Evolutionary conservation across 1,140 invertebrate genomes (phyloP), one percentile per base, ranked within the genome.

Genomic region (Cherax destructor): DNA sequence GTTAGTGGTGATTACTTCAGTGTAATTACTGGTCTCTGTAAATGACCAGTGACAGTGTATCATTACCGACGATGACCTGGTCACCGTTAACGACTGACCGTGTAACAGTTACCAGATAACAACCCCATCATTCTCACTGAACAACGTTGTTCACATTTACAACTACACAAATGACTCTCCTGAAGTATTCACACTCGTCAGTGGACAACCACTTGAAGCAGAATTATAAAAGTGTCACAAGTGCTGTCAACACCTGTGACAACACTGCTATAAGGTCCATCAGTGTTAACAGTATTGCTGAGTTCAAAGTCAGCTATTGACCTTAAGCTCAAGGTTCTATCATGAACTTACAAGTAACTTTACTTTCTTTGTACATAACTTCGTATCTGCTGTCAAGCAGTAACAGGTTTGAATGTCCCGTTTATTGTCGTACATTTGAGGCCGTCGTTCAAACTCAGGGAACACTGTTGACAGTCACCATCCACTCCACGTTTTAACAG

Each of bases 11-110:
- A 85, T 18, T 74, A 41, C 49, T 24, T 74, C n/a, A 50, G 74
- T 85, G 49, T 74, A 85, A 85, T 65, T 30, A 72, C 69, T 85
- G 69, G 50, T 50, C 69, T 85, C 83, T 85, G 83, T 85, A 85
- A 85, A 85, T 74, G 74, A 85, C 83, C 83, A 85, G 74, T 74
- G 4, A 69, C 49, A 49, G 69, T 65, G 65, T 85, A 47, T 61
- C 65, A 74, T 47, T 85, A 74, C n/a, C n/a, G n/a, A 74, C 24
- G 30, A 74, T 30, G 24, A 74, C n/a, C 30, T 30, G 69, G 69
- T 5, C 30, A 74, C 11, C 52, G 11, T 56, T 56, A 9, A 56
- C 11, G 6, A 56, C n/a, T n/a, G n/a, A n/a, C n/a, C n/a, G n/a
- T n/a, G n/a, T n/a, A n/a, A 16, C 16, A 69, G 16, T 69, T 69